These are phyloP conservation scores for Lepidostoma basale DNA, from an alignment of 1,140 invertebrate genomes.

Conservation along the genomic window DNA sequence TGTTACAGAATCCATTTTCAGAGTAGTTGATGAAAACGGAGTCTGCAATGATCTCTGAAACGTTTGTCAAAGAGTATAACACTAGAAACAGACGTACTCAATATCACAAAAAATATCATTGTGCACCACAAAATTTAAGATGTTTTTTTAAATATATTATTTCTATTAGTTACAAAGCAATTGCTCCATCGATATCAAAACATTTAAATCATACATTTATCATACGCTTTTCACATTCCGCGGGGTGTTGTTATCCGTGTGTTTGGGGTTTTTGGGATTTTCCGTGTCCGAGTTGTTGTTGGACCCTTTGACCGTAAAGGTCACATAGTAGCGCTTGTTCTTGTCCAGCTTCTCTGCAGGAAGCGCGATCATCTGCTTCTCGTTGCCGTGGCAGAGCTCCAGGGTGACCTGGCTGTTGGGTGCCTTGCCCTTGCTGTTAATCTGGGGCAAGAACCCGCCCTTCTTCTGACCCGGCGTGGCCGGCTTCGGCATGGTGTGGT, in stretches of 20 bases:
- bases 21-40: no score
- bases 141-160: no score
- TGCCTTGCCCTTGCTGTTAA: conserved; percentile 58
- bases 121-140: no score
- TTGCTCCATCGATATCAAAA: background rate
- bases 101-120: no score
- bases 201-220: background rate
- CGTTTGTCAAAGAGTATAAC: no score
- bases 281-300: conserved; percentile 58
- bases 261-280: conserved; percentile 45
- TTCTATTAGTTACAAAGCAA: no score
- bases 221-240: conserved; percentile 45
- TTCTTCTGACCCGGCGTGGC: conserved; percentile 50
- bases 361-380: conserved; percentile 82
- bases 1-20: no score
- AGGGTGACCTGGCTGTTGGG: conserved; percentile 66
- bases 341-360: conserved; percentile 83
- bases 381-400: conserved; percentile 78
- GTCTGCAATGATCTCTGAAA: no score
- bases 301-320: conserved; percentile 82
- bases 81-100: no score
- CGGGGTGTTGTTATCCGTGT: conserved; percentile 40
- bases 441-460: conserved; percentile 65
- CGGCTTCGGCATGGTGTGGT: conserved; percentile 75
- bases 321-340: conserved; percentile 88